Base-by-base conservation (phyloP, 2,888 invertebrate genomes). In the Ormia ochracea region DNA sequence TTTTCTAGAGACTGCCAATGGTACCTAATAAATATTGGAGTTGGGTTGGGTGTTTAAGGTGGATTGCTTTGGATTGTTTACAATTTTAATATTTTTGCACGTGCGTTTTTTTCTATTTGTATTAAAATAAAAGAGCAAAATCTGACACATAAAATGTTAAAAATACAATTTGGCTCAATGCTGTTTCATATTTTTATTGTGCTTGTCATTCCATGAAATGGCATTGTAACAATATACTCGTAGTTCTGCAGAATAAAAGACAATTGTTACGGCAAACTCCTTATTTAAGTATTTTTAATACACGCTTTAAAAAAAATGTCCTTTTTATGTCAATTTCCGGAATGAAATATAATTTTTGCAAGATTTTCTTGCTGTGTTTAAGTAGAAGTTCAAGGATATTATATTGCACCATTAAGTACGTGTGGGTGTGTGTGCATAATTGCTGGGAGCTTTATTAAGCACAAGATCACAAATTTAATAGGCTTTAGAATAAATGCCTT, bases 131-230 rank as follows among this genome's bases (percentile, higher is more conserved):
- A 52, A 33, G 12, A 58, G 45, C 21, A 58, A 56, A 56, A 73
- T 17, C 23, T 26, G n/a, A 19, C 19, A 63, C 26, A 72, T 52
- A 70, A 59, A 69, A 50, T 50, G 9, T 38, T 59, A 43, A 54
- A 38, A 72, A 80, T 80, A 75, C 66, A 68, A 80, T 80, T 70
- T 79, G 21, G 28, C 54, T 54, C 10, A 41, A 56, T 31, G 50
- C 36, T 73, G 63, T 52, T 48, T 6, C 21, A 4, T 23, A 28
- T 9, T 19, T 50, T 68, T 63, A 2, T 58, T 66, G 33, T 63
- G 54, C 50, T 70, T 74, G 33, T 21, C 28, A 63, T 36, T 2
- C n/a, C 33, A 66, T 63, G n/a, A n/a, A n/a, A n/a, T n/a, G n/a
- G n/a, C n/a, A n/a, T n/a, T n/a, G n/a, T n/a, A 33, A 63, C 17